Base-by-base conservation (phyloP, 2,113 vertebrate genomes). In the Myiozetetes cayanensis region DNA sequence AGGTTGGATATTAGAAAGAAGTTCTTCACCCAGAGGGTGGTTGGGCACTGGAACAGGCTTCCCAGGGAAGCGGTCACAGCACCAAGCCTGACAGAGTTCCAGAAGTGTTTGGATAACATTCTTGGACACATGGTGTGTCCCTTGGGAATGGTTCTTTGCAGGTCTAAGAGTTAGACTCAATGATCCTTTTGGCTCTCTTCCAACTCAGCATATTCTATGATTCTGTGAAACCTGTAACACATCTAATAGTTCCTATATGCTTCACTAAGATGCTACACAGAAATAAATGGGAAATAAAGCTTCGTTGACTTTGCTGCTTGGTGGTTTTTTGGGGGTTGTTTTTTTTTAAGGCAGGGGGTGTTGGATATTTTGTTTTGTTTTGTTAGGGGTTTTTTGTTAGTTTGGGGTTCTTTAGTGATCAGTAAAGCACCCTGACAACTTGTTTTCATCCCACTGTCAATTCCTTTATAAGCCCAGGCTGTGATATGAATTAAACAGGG, bases 331-430 rank as follows among this genome's bases (percentile, higher is more conserved):
- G 4, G 3, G 3, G 21, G 41, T 43, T 50, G n/a, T 11, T 12
- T 23, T 8, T 37, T 67, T 79, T 77, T n/a, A 12, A 20, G 13
- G 25, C 1, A 3, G 4, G 2, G 4, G 1, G 6, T 41, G 5
- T 37, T 72, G 44, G 14, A 30, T 30, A 27, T 59, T 49, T 50
- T 49, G 49, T 49, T 74, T 83, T 37, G 3, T 9, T 12, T 46
- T 27, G 10, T 70, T 9, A 11, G 6, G 3, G 1, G 0, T 37
- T 58, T 75, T 49, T 77, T 47, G 13, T 44, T 28, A 24, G 4
- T 50, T 43, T 70, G 4, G 4, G 5, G 2, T 31, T 49, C 44
- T 85, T 35, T 31, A 71, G 8, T 41, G 17, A 53, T 53, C n/a
- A 50, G 2, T 63, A 89, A 67, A 87, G 14, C 31, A 77, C 11